These are phyloP conservation scores for Nymphalis urticae DNA, from an alignment of 2,888 invertebrate species.

Conservation along the genomic window DNA sequence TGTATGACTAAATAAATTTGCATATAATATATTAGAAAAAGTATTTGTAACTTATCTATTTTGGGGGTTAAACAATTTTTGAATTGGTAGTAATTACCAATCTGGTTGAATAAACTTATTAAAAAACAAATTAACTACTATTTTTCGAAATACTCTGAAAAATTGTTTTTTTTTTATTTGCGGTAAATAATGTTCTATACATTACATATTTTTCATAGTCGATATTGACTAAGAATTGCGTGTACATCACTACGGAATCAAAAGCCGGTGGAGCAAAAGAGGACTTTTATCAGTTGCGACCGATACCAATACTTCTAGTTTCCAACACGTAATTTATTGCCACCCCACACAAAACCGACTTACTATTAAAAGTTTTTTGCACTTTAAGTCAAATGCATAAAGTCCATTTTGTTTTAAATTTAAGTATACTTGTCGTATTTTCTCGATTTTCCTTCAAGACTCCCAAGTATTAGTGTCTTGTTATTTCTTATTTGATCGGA, in stretches of 20 bases:
- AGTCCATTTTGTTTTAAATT: constrained; percentile 21
- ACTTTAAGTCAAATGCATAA: constrained; percentile 29
- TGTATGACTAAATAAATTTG: too few species aligned
- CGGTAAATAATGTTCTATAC: too few species aligned
- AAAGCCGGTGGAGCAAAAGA: constrained; percentile 66
- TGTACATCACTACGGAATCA: constrained; percentile 56
- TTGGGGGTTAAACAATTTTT: too few species aligned
- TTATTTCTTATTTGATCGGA: constrained; percentile 1
- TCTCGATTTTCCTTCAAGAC: constrained; percentile 27
- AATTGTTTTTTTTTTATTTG: too few species aligned
- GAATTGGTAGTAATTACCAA: too few species aligned
- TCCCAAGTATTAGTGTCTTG: constrained; percentile 6
- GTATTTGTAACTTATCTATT: too few species aligned
- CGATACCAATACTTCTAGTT: constrained; percentile 72
- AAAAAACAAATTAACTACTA: too few species aligned
- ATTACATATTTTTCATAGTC: background rate
- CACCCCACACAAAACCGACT: constrained; percentile 51
- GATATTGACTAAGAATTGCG: background rate
- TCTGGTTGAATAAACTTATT: too few species aligned
- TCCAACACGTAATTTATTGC: constrained; percentile 71
- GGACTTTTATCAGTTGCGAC: constrained; percentile 74
- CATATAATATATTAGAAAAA: too few species aligned
- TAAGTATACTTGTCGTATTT: constrained; percentile 16
- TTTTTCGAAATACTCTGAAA: too few species aligned
- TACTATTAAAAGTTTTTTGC: constrained; percentile 13